phyloP scores from a whole-genome alignment of 2,888 invertebrate species.

The Acanthosepion pharaonis region DNA sequence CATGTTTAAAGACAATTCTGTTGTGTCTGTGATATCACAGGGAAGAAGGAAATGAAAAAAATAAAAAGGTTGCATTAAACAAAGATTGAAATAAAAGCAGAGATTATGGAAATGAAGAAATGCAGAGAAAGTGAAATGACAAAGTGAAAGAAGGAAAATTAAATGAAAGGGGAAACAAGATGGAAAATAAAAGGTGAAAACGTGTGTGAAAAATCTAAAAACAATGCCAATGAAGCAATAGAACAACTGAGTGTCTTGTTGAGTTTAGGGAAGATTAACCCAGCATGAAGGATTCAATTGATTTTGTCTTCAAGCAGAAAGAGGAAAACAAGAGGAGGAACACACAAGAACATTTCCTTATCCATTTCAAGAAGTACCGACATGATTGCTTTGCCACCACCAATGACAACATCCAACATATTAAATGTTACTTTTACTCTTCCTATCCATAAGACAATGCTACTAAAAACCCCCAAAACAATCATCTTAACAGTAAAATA shows the following conservation, averaged over 20 bases:
- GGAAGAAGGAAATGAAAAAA: background rate
- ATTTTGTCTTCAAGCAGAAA: background rate
- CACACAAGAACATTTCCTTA: background rate
- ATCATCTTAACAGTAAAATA: background rate
- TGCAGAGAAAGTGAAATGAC: accelerated
- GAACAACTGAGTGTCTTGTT: slow-evolving; percentile 2
- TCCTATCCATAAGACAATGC: background rate
- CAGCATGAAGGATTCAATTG: background rate
- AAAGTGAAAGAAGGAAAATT: background rate
- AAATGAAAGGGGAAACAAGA: background rate
- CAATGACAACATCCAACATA: background rate
- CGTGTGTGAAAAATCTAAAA: background rate
- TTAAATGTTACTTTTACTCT: background rate
- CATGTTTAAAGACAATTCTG: background rate
- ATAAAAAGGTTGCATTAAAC: background rate
- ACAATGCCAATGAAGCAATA: background rate
- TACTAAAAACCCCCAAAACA: background rate
- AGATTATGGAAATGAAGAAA: background rate
- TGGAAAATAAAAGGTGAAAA: background rate
- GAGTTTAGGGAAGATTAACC: background rate
- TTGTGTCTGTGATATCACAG: background rate
- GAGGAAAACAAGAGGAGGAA: background rate
- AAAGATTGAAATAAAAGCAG: background rate
- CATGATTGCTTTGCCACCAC: background rate
- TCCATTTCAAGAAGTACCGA: background rate